A percentile compares a stretch with the other conserved stretches of the same genome.
Conservation (phyloP, 2,113 vertebrate species). For the Rhadina sibilatrix region DNA sequence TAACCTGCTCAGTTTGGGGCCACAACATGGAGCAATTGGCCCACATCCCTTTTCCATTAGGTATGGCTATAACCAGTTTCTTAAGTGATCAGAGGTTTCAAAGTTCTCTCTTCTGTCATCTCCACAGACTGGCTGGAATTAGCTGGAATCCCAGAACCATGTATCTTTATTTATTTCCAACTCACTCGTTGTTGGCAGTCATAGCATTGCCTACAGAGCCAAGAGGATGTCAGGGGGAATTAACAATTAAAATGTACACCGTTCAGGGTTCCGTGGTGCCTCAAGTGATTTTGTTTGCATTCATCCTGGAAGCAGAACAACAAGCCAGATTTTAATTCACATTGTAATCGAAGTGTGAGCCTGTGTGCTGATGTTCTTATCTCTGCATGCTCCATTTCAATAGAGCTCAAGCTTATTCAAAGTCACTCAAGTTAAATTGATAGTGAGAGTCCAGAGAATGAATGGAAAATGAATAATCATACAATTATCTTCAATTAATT, state of each 20-base stretch:
- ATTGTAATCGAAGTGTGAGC: background rate
- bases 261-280: background rate
- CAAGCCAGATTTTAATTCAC: background rate
- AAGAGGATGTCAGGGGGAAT: background rate
- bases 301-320: background rate
- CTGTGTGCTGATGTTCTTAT: background rate
- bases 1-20: background rate
- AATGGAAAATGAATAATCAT: slow-evolving; percentile 3
- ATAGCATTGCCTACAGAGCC: background rate
- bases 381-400: background rate
- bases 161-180: background rate
- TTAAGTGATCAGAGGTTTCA: background rate
- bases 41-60: background rate
- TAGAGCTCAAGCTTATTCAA: background rate
- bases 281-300: slow-evolving; percentile 11
- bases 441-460: background rate
- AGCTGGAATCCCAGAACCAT: background rate
- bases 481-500: background rate
- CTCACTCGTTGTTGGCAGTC: slow-evolving; percentile 2
- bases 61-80: background rate
- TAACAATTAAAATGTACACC: background rate
- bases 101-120: background rate
- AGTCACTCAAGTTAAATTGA: background rate
- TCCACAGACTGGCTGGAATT: background rate
- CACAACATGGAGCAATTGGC: background rate